phyloP scores from a whole-genome alignment of 1,140 invertebrate species.

The Harpegnathos saltator region DNA sequence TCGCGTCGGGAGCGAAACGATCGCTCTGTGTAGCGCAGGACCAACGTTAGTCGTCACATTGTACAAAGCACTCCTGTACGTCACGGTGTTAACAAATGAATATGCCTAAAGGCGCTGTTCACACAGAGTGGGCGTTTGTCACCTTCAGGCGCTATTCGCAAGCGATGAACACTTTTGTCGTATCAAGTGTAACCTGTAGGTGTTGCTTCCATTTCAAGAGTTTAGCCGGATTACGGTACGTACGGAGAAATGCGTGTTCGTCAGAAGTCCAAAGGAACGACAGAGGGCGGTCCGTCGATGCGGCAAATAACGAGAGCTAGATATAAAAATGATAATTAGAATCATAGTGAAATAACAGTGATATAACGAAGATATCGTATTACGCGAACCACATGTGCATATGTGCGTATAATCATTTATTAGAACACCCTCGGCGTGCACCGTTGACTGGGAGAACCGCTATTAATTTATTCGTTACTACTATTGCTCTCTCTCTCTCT shows the following conservation, averaged over 20 bases:
- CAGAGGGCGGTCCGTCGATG: neutral
- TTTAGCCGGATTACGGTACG: too few relatives aligned
- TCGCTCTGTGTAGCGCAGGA: too few relatives aligned
- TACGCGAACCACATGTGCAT: neutral
- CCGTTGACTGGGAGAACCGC: neutral
- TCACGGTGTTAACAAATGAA: too few relatives aligned
- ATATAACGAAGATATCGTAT: constrained; percentile 32
- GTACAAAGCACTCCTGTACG: too few relatives aligned
- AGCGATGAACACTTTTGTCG: too few relatives aligned
- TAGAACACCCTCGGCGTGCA: neutral
- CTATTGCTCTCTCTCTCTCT: neutral
- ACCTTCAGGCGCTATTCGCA: too few relatives aligned
- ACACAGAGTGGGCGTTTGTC: too few relatives aligned
- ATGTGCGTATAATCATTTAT: neutral
- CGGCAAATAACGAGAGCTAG: neutral
- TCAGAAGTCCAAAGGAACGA: neutral
- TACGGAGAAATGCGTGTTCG: neutral
- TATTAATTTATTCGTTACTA: constrained; percentile 10
- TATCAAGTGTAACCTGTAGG: too few relatives aligned
- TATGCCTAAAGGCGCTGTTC: too few relatives aligned
- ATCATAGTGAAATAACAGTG: constrained; percentile 4
- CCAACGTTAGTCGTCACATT: too few relatives aligned
- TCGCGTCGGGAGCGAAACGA: too few relatives aligned
- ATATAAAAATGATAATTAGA: constrained; percentile 12
- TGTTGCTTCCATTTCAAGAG: too few relatives aligned